These are phyloP conservation scores for Falcaria lacertinaria DNA, from an alignment of 2,888 invertebrate genomes.

Conservation along the genomic window DNA sequence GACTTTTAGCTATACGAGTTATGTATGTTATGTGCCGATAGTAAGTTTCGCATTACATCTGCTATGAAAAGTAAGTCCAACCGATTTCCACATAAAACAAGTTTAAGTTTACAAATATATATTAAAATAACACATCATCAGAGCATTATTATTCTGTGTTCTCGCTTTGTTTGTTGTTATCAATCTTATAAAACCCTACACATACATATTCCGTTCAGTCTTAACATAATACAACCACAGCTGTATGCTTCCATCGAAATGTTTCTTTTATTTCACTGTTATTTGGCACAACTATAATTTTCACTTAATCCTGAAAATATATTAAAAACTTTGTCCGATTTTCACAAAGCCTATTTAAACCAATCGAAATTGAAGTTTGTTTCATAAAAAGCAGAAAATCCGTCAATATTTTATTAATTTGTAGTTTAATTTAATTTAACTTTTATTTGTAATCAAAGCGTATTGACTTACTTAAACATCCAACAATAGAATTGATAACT, in stretches of 20 bases:
- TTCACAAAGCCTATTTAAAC: no score
- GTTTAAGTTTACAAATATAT: neutral
- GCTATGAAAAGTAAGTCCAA: neutral
- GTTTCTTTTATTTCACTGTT: neutral
- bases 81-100: neutral
- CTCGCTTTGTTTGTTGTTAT: constrained; percentile 3
- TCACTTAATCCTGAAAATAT: no score
- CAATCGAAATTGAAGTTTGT: no score
- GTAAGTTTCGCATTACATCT: neutral
- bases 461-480: no score
- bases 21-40: no score
- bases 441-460: no score
- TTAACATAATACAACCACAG: constrained; percentile 34
- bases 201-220: constrained; percentile 53
- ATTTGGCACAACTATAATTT: neutral
- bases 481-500: no score
- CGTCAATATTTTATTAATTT: no score
- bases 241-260: constrained; percentile 5
- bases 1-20: no score
- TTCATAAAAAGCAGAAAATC: no score
- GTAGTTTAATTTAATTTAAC: no score
- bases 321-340: no score
- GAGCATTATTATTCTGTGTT: neutral
- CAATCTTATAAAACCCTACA: constrained; percentile 39
- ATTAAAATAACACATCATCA: neutral